phyloP scores from a whole-genome alignment of 2,113 vertebrate genomes.

The Ctenodactylus gundi region DNA sequence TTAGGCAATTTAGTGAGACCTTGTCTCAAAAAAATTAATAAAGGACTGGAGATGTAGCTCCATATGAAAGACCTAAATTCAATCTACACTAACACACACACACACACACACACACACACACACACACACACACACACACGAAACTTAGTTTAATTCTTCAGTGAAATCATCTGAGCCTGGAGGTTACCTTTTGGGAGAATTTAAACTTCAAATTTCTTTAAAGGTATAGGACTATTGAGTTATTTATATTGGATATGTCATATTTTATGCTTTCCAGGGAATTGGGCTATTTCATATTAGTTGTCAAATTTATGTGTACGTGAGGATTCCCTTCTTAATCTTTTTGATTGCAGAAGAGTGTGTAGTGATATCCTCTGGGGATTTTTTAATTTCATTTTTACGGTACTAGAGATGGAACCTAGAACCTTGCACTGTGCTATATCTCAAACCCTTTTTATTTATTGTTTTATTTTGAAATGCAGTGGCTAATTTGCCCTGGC shows the following conservation, averaged over 20 bases:
- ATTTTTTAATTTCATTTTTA: too few species aligned
- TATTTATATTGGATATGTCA: not conserved
- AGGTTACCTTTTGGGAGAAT: not conserved
- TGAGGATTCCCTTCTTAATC: not conserved
- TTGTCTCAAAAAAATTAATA: not conserved
- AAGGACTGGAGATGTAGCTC: not conserved
- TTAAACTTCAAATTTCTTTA: slow-evolving; percentile 35
- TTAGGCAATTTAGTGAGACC: not conserved
- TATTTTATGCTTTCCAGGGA: slow-evolving; percentile 27
- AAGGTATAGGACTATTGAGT: not conserved
- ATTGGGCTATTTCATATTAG: slow-evolving; percentile 17
- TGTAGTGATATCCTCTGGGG: not conserved
- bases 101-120: not conserved
- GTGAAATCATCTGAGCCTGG: not conserved
- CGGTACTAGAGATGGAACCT: not conserved
- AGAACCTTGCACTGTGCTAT: not conserved
- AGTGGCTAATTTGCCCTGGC: not conserved
- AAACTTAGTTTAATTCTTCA: not conserved
- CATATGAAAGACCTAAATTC: not conserved
- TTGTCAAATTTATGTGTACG: not conserved
- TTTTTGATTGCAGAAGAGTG: not conserved
- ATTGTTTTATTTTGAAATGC: too few species aligned
- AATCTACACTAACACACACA: not conserved
- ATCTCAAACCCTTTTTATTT: not conserved
- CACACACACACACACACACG: not conserved